These are phyloP conservation scores for Diadophis punctatus DNA, from an alignment of 2,113 vertebrate species.

Conservation along the genomic window DNA sequence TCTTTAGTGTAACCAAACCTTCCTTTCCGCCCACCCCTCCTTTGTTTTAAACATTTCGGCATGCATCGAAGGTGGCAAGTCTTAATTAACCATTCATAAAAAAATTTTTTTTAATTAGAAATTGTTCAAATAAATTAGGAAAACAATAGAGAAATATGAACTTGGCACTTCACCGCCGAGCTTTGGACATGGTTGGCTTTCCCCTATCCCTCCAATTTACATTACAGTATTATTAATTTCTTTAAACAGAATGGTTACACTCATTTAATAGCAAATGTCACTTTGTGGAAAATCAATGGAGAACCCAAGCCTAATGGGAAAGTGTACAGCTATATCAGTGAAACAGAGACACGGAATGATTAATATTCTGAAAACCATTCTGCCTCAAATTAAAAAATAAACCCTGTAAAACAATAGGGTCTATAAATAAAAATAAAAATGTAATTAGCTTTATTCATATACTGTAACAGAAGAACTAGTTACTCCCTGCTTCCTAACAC, in stretches of 20 bases:
- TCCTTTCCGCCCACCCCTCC: background rate
- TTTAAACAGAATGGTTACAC: background rate
- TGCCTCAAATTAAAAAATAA: constrained; percentile 50
- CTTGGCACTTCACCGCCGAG: constrained; percentile 48
- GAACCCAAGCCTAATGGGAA: background rate
- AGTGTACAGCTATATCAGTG: rapidly evolving
- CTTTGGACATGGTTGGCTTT: constrained; percentile 15
- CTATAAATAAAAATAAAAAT: constrained; percentile 2
- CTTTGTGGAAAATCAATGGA: background rate
- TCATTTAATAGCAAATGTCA: constrained; percentile 36
- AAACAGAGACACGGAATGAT: background rate
- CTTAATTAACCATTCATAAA: constrained; percentile 38
- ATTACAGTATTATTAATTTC: constrained; percentile 15
- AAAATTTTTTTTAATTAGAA: constrained; percentile 43
- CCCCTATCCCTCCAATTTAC: constrained; percentile 6
- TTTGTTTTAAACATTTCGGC: constrained; percentile 41
- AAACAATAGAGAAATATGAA: constrained; percentile 19
- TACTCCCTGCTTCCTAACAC: background rate
- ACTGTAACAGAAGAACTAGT: background rate
- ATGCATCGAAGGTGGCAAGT: constrained; percentile 52
- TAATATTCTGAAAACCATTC: background rate
- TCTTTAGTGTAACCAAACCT: constrained; percentile 26
- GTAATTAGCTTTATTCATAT: constrained; percentile 47
- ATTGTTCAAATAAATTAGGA: constrained; percentile 44
- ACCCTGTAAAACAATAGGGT: constrained; percentile 54